Conservation (phyloP, 2,888 invertebrate species). For the Fragum fragum region DNA sequence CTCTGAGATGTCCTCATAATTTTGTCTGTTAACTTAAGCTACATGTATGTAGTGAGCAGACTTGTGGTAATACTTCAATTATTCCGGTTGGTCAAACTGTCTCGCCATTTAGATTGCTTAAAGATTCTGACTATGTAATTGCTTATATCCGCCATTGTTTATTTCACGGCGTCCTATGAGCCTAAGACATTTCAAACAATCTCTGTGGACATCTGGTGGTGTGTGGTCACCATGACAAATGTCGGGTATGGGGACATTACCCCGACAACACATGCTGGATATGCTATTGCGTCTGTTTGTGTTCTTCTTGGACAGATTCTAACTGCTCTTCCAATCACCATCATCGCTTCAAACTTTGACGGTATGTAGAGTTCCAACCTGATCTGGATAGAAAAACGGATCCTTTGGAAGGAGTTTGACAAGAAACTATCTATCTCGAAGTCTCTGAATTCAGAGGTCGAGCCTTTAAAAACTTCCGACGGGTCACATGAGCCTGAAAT, state of each 20-base stretch:
- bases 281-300: constrained; percentile 68
- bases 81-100: constrained; percentile 45
- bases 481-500: too few relatives aligned
- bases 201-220: constrained; percentile 78
- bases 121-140: constrained; percentile 75
- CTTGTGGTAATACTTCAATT: constrained; percentile 38
- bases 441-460: too few relatives aligned
- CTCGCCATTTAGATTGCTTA: constrained; percentile 57
- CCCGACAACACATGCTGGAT: constrained; percentile 66
- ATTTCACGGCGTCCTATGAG: constrained; percentile 72
- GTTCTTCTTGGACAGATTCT: constrained; percentile 71
- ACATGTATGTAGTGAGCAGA: constrained; percentile 43
- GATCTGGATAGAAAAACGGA: constrained; percentile 30
- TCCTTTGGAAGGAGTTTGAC: not conserved
- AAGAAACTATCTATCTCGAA: not conserved
- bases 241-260: constrained; percentile 78
- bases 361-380: constrained; percentile 59
- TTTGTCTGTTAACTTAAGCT: too few relatives aligned
- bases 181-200: constrained; percentile 67
- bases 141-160: constrained; percentile 77
- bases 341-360: constrained; percentile 75
- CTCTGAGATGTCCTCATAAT: not conserved
- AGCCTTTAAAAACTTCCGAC: too few relatives aligned
- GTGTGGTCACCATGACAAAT: constrained; percentile 80
- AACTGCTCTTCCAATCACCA: constrained; percentile 75